phyloP scores from a whole-genome alignment of 2,888 invertebrate genomes.

The Cephus nigrinus region DNA sequence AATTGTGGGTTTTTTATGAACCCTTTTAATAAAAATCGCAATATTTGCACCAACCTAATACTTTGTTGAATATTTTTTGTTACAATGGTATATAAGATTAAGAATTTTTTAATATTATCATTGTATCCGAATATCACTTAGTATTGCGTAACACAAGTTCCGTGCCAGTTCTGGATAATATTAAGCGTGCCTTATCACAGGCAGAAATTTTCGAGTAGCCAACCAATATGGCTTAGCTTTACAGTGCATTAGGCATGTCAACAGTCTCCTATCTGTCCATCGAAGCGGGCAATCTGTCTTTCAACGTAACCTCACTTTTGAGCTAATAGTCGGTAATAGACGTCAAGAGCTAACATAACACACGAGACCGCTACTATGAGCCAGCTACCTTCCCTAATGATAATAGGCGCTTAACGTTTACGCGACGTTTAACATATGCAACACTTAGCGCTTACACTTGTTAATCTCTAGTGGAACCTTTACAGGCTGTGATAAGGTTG shows the following conservation, averaged over 20 bases:
- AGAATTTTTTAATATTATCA: neutral
- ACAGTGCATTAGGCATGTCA: conserved; percentile 57
- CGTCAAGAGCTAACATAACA: conserved; percentile 45
- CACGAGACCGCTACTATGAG: neutral
- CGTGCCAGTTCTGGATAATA: neutral
- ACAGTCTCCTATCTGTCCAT: conserved; percentile 48
- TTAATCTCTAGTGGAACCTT: neutral
- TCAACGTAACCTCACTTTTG: conserved; percentile 29
- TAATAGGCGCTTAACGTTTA: neutral
- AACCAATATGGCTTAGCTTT: conserved; percentile 35
- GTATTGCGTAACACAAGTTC: neutral
- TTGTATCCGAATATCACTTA: neutral
- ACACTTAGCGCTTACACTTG: neutral
- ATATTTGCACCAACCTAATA: too few species aligned
- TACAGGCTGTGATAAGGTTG: neutral
- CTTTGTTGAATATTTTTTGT: neutral
- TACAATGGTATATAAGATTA: neutral
- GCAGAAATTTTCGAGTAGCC: conserved; percentile 31
- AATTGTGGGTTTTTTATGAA: too few species aligned
- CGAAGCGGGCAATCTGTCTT: conserved; percentile 46
- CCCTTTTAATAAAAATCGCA: too few species aligned
- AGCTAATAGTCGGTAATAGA: conserved; percentile 44
- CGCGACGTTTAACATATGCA: neutral
- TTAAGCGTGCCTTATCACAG: neutral
- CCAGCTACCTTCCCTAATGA: conserved; percentile 2